Conservation (phyloP, 1,140 invertebrate genomes). For the Heliconius hewitsoni region DNA sequence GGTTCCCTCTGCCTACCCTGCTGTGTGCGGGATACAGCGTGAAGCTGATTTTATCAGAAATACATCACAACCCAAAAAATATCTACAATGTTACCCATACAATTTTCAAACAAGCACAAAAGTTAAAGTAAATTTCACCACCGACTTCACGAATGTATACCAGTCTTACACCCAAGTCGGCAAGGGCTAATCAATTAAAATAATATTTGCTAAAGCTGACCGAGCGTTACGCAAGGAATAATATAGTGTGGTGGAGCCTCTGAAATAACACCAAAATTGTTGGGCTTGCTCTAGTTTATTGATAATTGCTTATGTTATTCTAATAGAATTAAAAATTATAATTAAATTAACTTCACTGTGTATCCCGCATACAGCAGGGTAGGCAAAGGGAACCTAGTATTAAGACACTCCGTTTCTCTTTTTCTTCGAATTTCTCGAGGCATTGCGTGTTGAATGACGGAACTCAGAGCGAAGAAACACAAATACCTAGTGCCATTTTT, state of each 20-base stretch:
- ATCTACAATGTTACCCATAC: not conserved
- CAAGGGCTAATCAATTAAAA: constrained; percentile 57
- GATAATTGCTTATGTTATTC: not conserved
- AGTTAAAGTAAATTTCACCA: not conserved
- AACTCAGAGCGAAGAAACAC: too few relatives aligned
- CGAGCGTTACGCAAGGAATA: constrained; percentile 44
- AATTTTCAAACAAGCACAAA: not conserved
- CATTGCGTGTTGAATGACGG: too few relatives aligned
- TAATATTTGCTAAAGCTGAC: constrained; percentile 51
- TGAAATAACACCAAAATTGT: constrained; percentile 42
- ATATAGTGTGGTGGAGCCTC: constrained; percentile 34
- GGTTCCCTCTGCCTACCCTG: too few relatives aligned
- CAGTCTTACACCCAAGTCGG: constrained; percentile 20
- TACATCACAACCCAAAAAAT: not conserved
- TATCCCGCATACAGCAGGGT: too few relatives aligned
- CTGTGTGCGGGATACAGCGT: too few relatives aligned
- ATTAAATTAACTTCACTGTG: too few relatives aligned
- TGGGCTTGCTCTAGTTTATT: constrained; percentile 11
- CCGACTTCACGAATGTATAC: constrained; percentile 13
- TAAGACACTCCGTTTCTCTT: too few relatives aligned
- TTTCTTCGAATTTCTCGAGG: too few relatives aligned
- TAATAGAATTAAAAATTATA: not conserved
- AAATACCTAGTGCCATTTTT: too few relatives aligned
- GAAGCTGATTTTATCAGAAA: not conserved
- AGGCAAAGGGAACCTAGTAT: too few relatives aligned